Base-by-base conservation (phyloP, 2,888 invertebrate genomes). In the Acleris emargana region DNA sequence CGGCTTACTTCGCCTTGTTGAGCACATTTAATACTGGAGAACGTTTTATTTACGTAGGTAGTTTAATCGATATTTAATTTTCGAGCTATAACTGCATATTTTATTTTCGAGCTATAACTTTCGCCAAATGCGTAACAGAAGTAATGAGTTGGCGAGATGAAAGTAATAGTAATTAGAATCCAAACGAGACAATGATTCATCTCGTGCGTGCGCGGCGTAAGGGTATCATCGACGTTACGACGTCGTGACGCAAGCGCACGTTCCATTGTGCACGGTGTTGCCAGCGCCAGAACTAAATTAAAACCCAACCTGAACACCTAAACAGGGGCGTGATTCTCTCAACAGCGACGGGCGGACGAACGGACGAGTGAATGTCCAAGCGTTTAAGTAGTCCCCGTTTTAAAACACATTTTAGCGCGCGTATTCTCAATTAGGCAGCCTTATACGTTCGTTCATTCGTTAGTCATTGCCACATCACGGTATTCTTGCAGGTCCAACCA, bases 1-100 rank as follows among this genome's bases (percentile, higher is more conserved):
- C 71, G 72, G 38, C 66, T 72, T 67, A 63, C 62, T 66, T 54
- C 59, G 74, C 70, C 72, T 77, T 72, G 72, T 76, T 69, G 74
- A 71, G 74, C 75, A 74, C 72, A 75, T 76, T 76, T 68, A 62
- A 71, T 69, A 53, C 59, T 38, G 58, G 67, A 63, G 50, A 42
- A 32, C 52, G 38, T 43, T 52, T 43, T 62, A 38, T 64, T 67
- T 53, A 67, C 51, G 62, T 63, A 52, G 25, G 25, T 6, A 9
- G 28, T 7, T 7, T 28, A 32, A 32, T 32, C 32, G 32, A 32
- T 45, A 17, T n/a, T 32, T 17, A 6, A n/a, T 43, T n/a, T 43
- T 2, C 6, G 13, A n/a, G n/a, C n/a, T 5, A 5, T n/a, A 45
- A 38, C 38, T 38, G n/a, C 45, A 45, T 45, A 17, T n/a, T 32